Evolutionary conservation across 2,888 invertebrate species (phyloP).

Genomic region (Glyphotaelius pellucidus): DNA sequence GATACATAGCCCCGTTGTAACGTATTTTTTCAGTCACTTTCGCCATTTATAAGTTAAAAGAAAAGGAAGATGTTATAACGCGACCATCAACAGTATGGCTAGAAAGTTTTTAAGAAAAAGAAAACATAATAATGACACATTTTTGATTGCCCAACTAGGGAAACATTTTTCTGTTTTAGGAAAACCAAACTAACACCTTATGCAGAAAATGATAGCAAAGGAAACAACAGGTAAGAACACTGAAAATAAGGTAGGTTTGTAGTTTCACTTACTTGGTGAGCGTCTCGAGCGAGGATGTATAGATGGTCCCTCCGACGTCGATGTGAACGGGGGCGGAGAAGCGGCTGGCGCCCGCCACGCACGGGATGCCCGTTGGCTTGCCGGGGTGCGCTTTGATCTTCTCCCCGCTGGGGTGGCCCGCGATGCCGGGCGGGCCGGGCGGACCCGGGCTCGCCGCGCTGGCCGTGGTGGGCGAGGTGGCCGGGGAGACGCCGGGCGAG

Average conservation of each 20-base stretch:
- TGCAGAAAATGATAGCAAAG: no score
- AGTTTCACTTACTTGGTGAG: conserved; percentile 89
- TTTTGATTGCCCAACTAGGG: no score
- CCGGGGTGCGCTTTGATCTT: conserved; percentile 85
- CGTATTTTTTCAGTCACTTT: no score
- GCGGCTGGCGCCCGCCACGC: conserved; percentile 93
- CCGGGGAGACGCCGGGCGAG: conserved; percentile 69
- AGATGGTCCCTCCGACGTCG: conserved; percentile 97
- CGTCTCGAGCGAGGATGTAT: conserved; percentile 96
- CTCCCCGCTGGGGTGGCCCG: conserved; percentile 69
- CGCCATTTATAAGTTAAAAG: no score
- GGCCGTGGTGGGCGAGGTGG: conserved; percentile 71
- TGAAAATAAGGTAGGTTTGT: not conserved
- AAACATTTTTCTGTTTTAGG: no score
- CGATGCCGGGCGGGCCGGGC: conserved; percentile 63
- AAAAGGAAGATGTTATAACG: no score
- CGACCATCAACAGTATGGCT: no score
- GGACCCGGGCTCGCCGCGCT: conserved; percentile 68
- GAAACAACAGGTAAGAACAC: no score
- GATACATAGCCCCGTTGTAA: no score
- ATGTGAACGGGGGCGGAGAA: conserved; percentile 98
- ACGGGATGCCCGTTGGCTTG: conserved; percentile 95
- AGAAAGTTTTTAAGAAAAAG: no score
- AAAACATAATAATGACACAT: no score
- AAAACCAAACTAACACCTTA: no score